A percentile compares a stretch with the other conserved stretches of the same genome.
phyloP scores from a whole-genome alignment of 37 sponge, comb jelly and placozoan genomes.

The Spongilla lacustris region DNA sequence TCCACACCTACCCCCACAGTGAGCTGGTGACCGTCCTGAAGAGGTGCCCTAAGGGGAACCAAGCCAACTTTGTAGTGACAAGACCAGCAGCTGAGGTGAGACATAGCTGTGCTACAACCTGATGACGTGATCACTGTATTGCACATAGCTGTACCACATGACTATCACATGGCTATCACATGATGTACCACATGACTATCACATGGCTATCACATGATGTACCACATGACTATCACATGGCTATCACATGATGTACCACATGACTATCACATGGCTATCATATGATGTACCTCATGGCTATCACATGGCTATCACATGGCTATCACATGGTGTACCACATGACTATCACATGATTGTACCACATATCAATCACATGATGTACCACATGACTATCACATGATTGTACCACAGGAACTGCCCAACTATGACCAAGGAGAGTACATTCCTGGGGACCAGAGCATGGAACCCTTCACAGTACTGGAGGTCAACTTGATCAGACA shows the following conservation, averaged over 20 bases:
- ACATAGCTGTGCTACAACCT: too few relatives aligned
- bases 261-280: too few relatives aligned
- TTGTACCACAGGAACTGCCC: neutral
- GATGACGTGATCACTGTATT: neutral
- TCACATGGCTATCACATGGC: too few relatives aligned
- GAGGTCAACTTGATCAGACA: slow-evolving; percentile 67
- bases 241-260: too few relatives aligned
- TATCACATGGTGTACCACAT: too few relatives aligned
- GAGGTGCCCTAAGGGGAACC: slow-evolving; percentile 81
- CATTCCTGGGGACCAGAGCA: neutral
- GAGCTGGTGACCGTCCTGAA: slow-evolving; percentile 92
- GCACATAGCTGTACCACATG: neutral
- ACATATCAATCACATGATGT: too few relatives aligned
- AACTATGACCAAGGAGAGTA: neutral
- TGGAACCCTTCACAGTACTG: slow-evolving; percentile 62
- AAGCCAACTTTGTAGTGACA: slow-evolving; percentile 64
- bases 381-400: neutral
- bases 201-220: too few relatives aligned
- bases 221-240: too few relatives aligned
- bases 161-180: neutral
- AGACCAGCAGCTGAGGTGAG: slow-evolving; percentile 4
- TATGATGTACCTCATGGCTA: too few relatives aligned
- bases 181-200: too few relatives aligned
- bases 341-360: neutral
- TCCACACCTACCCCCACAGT: slow-evolving; percentile 67